Conservation (phyloP, 2,888 invertebrate genomes). For the Isoperla grammatica region DNA sequence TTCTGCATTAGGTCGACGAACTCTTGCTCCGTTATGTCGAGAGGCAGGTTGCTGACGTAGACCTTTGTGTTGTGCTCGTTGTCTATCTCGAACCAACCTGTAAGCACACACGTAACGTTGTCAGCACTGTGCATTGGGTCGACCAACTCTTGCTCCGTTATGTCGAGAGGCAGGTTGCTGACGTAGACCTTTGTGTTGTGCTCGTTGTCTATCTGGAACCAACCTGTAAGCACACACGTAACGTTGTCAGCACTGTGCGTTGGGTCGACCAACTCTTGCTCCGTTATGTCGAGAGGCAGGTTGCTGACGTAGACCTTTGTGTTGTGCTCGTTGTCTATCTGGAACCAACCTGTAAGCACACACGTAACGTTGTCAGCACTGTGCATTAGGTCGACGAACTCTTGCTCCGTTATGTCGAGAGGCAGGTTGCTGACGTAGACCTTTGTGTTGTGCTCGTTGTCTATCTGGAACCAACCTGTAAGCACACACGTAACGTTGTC, state of each 20-base stretch:
- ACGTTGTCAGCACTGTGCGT: too few relatives aligned
- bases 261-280: conserved; percentile 83
- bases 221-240: conserved; percentile 57
- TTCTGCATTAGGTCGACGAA: conserved; percentile 92
- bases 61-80: conserved; percentile 89
- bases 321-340: conserved; percentile 78
- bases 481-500: too few relatives aligned
- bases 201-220: conserved; percentile 88
- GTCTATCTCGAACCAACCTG: conserved; percentile 90
- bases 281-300: conserved; percentile 80
- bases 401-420: conserved; percentile 77
- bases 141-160: conserved; percentile 83
- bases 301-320: conserved; percentile 96
- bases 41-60: conserved; percentile 89
- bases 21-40: conserved; percentile 81
- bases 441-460: conserved; percentile 84
- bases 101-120: too few relatives aligned
- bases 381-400: conserved; percentile 86
- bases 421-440: conserved; percentile 95
- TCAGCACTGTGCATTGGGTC: conserved; percentile 92
- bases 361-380: too few relatives aligned
- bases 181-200: conserved; percentile 96
- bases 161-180: conserved; percentile 80
- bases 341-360: conserved; percentile 76
- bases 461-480: conserved; percentile 87